Conservation (phyloP, 2,113 vertebrate species). For the Trinectes maculatus region DNA sequence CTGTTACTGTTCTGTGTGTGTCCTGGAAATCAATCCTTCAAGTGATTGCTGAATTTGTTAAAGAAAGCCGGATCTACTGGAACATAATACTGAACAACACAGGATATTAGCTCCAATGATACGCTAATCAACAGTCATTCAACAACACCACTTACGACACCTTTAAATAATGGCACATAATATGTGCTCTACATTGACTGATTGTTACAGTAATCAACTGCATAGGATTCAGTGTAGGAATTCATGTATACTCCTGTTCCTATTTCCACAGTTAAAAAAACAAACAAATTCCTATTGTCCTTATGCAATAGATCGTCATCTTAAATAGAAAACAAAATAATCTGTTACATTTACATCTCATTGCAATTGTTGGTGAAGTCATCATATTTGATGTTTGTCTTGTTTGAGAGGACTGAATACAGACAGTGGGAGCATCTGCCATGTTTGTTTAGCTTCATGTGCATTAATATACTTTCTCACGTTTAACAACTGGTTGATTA, state of each 20-base stretch:
- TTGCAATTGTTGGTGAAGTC: constrained; percentile 6
- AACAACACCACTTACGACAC: too few relatives aligned
- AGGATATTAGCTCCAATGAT: too few relatives aligned
- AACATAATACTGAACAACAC: too few relatives aligned
- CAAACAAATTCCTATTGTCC: background rate
- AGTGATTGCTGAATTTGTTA: too few relatives aligned
- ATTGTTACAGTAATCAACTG: too few relatives aligned
- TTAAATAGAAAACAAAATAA: background rate
- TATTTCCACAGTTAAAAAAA: background rate
- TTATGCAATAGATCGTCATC: background rate
- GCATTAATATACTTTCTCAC: constrained; percentile 51
- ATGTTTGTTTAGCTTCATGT: constrained; percentile 76
- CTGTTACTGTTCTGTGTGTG: too few relatives aligned
- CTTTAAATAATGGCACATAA: background rate
- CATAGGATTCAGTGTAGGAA: background rate
- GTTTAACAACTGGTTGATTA: constrained; percentile 1
- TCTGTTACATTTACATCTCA: background rate
- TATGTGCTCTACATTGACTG: background rate
- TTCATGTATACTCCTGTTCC: background rate
- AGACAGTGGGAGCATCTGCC: constrained; percentile 88
- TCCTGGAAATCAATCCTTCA: too few relatives aligned
- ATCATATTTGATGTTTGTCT: constrained; percentile 3
- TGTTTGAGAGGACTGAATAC: constrained; percentile 88
- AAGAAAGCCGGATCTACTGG: too few relatives aligned
- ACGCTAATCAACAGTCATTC: too few relatives aligned